Conservation (phyloP, 2,797 vertebrate genomes). For the Loriculus beryllinus region DNA sequence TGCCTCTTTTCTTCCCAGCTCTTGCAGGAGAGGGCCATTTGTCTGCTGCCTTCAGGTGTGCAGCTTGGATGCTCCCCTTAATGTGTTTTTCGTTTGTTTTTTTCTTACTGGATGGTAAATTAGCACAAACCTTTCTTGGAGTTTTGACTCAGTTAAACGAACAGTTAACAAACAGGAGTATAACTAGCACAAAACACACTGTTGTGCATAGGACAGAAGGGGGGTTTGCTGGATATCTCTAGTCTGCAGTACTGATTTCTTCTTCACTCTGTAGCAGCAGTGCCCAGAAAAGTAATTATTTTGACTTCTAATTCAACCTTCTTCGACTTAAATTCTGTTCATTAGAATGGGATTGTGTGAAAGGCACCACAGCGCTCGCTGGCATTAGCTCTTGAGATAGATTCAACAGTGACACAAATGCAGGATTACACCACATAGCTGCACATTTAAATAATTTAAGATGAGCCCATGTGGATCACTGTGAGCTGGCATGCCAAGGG, state of each 20-base stretch:
- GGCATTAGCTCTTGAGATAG: background rate
- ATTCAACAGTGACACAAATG: slow-evolving; percentile 15
- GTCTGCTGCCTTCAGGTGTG: background rate
- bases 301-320: slow-evolving; percentile 32
- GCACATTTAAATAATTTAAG: slow-evolving; percentile 26
- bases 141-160: background rate
- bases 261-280: background rate
- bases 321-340: background rate
- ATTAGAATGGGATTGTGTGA: slow-evolving; percentile 9
- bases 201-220: background rate
- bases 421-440: background rate
- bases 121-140: background rate
- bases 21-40: background rate
- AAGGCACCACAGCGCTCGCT: background rate
- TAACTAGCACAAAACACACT: background rate
- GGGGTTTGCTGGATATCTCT: background rate
- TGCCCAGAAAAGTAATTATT: slow-evolving; percentile 26
- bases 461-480: background rate
- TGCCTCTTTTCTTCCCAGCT: background rate
- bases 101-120: background rate
- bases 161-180: background rate
- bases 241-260: background rate
- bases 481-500: background rate
- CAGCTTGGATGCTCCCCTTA: slow-evolving; percentile 3
- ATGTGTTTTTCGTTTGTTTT: background rate